These are phyloP conservation scores for Heliconius melpomene DNA, from an alignment of 1,140 invertebrate species.

Conservation along the genomic window DNA sequence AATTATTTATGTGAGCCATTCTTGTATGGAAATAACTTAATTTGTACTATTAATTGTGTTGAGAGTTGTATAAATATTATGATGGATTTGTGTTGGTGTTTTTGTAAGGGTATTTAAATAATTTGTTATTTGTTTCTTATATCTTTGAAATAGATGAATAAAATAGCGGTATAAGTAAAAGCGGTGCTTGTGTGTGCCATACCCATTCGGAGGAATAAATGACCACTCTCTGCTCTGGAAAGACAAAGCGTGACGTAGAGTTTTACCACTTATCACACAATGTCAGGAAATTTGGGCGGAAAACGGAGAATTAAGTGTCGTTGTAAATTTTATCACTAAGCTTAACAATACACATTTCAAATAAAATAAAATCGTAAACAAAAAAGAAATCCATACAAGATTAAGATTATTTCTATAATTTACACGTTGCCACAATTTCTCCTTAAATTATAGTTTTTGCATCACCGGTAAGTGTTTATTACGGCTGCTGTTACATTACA, in stretches of 20 bases:
- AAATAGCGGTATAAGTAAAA: no score
- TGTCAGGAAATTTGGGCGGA: no score
- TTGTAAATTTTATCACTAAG: background rate
- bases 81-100: background rate
- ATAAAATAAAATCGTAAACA: no score
- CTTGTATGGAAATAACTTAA: conserved; percentile 4
- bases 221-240: no score
- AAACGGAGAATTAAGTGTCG: background rate
- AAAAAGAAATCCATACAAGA: no score
- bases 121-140: background rate
- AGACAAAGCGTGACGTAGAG: no score
- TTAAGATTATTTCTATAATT: background rate
- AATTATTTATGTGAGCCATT: conserved; percentile 4
- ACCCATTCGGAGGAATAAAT: no score
- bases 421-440: background rate
- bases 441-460: background rate
- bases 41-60: background rate
- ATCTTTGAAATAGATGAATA: no score
- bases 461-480: background rate
- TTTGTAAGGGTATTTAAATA: background rate
- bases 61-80: background rate
- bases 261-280: no score
- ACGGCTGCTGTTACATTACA: background rate
- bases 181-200: no score
- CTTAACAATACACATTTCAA: no score